Base-by-base conservation (phyloP, 2,888 invertebrate genomes). In the Apomyelois bistriatella region DNA sequence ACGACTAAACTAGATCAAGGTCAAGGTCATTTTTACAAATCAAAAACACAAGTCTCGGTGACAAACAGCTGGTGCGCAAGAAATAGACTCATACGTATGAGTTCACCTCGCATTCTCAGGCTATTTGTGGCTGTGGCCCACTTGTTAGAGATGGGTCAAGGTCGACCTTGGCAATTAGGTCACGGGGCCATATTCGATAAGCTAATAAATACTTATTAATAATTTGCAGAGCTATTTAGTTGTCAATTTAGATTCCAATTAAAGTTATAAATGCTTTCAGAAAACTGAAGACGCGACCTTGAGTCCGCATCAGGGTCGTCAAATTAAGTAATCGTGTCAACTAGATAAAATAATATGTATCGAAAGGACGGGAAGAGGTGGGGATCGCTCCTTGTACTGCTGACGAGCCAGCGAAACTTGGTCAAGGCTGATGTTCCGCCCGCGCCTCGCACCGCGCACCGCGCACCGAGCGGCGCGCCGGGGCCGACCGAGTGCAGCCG, bases 1-100 rank as follows among this genome's bases (percentile, higher is more conserved):
- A 79, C 69, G 74, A 74, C 77, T 75, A 81, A 89, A 86, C 75
- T 87, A 84, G 89, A 89, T 90, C 89, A 90, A 88, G 89, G 89
- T 90, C 89, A 89, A 88, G 88, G 89, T 87, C 89, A 88, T 82
- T 87, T 84, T 86, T 86, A 88, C 86, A 85, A 88, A 86, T 85
- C 82, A 87, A 86, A 85, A 85, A 78, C 79, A 83, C 73, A 77
- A 72, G 74, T 77, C 71, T 76, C 67, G 56, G 78, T 79, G 85
- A 86, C 83, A 86, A 82, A 82, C 76, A 80, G 66, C 66, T 70
- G 68, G 72, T 67, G 79, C 65, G 74, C 82, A 22, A 80, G 73
- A 85, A 85, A 85, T 85, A 86, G 80, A 81, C 66, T 72, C 70
- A 65, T 69, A 71, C 72, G 76, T 77, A 65, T 72, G 70, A 76